These are phyloP conservation scores for Lycodopsis pacificus DNA, from an alignment of 2,797 vertebrate species.

Conservation along the genomic window DNA sequence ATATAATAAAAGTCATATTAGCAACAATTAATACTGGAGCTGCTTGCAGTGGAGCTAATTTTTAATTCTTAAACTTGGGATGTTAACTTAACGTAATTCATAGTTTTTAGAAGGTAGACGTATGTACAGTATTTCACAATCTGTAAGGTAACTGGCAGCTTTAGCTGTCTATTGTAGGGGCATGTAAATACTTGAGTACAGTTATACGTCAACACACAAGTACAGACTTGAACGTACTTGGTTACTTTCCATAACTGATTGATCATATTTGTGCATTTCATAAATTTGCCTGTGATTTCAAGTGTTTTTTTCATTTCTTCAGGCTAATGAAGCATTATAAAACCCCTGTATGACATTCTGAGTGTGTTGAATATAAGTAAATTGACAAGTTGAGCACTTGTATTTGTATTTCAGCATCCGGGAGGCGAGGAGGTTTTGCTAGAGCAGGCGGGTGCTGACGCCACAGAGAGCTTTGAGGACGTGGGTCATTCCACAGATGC, in stretches of 20 bases:
- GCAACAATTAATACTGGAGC: not conserved
- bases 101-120: not conserved
- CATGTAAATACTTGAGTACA: not conserved
- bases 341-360: not conserved
- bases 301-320: not conserved
- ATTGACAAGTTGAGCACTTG: not conserved
- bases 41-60: not conserved
- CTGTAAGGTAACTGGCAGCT: not conserved
- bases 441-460: slow-evolving; percentile 92
- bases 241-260: not conserved
- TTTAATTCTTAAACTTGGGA: not conserved
- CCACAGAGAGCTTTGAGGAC: slow-evolving; percentile 96
- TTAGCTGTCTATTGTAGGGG: not conserved
- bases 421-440: slow-evolving; percentile 96
- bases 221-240: not conserved
- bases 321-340: not conserved
- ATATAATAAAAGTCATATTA: not conserved
- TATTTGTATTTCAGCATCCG: slow-evolving; percentile 87
- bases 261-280: not conserved
- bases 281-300: not conserved
- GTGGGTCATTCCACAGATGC: slow-evolving; percentile 96
- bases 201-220: not conserved
- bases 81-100: not conserved
- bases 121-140: not conserved
- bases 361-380: not conserved